Evolutionary conservation across 2,113 vertebrate genomes (phyloP), one percentile per base, ranked within the genome.

Genomic region (Neomonachus schauinslandi): DNA sequence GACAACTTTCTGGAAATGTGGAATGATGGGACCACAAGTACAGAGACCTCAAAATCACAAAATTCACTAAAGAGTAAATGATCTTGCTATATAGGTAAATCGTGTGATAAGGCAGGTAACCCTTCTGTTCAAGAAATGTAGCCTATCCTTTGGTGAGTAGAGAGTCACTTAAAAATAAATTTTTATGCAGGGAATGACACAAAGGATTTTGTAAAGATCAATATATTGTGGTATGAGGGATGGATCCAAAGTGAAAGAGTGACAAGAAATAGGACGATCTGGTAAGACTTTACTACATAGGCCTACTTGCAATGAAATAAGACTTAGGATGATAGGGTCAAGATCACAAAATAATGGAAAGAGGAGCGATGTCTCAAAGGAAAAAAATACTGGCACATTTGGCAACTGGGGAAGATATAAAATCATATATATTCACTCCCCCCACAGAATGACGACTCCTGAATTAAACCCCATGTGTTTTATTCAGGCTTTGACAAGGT

Each of bases 401-500:
- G 36, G 31, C 61, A 42, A 71, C 39, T 36, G 55, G 18, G 55
- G 55, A 83, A 53, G 19, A 39, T 86, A 76, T 0, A 85, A 91
- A 86, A 89, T 82, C 14, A 24, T 94, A 3, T 55, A 69, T 69
- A 57, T 26, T 63, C 28, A 33, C 31, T 76, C 8, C 33, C 7
- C 28, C 51, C 26, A 36, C 31, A 93, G 24, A 82, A 59, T 55
- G 36, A n/a, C 1, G 5, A 86, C 76, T 91, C 16, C 61, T n/a
- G 26, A 90, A 28, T 71, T 90, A 90, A 97, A 31, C 28, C 93
- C 53, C 15, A 0, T 42, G 1, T 95, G 13, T 81, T 93, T 97
- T 89, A 13, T 85, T 95, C 83, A 89, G 63, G 26, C 14, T 89
- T 72, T 93, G 61, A 79, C 46, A 94, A n/a, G 46, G 95, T 94